Evolutionary conservation across 2,888 invertebrate genomes (phyloP).

Genomic region (Trachelus troglodyta): DNA sequence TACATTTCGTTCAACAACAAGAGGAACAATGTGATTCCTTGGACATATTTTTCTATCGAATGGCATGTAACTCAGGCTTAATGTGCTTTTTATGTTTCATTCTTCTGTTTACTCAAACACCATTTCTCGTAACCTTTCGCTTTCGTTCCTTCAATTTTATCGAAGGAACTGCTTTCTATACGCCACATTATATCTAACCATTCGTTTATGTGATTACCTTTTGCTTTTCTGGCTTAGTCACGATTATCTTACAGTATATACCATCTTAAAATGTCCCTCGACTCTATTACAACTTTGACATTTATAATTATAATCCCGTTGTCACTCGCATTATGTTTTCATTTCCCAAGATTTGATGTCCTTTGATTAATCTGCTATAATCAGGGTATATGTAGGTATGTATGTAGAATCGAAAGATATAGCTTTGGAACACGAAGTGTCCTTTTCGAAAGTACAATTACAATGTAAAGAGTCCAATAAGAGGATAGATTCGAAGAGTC

Average conservation of each 20-base stretch:
- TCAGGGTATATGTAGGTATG: neutral
- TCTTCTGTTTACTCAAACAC: neutral
- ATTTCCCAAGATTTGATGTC: neutral
- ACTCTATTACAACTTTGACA: neutral
- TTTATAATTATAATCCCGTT: neutral
- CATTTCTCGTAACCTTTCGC: neutral
- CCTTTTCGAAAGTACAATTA: neutral
- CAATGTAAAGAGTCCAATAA: slow-evolving; percentile 3
- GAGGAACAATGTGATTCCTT: neutral
- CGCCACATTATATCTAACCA: neutral
- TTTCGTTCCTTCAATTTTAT: neutral
- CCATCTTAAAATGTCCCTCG: neutral
- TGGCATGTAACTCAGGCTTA: slow-evolving; percentile 45
- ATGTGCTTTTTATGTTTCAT: slow-evolving; percentile 30
- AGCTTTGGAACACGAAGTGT: neutral
- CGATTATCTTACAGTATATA: neutral
- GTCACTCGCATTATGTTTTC: neutral
- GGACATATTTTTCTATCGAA: neutral
- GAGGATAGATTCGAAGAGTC: slow-evolving; percentile 12
- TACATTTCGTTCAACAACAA: neutral
- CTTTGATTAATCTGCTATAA: neutral
- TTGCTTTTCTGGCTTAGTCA: neutral
- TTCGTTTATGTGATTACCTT: neutral
- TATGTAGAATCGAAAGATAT: neutral
- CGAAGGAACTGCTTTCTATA: neutral